Conservation (phyloP, 2,888 invertebrate species). For the Heterodera filipjevi region DNA sequence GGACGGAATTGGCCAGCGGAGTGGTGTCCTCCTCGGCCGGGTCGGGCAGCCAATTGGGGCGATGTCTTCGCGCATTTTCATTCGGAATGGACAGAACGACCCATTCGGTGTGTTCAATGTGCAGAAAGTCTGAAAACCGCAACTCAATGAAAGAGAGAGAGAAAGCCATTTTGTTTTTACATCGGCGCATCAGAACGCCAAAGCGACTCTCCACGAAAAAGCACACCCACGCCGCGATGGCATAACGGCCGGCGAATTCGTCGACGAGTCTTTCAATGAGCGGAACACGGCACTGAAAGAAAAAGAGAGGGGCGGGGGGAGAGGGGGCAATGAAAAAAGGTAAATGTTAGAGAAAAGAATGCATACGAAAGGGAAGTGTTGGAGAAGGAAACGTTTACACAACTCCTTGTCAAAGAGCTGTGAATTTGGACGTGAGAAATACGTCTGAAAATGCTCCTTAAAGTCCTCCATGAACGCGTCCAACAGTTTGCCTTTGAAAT, state of each 20-base stretch:
- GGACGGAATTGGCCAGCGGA: slow-evolving; percentile 19
- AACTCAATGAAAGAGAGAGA: neutral
- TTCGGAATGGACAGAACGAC: slow-evolving; percentile 13
- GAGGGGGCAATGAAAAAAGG: neutral
- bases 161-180: neutral
- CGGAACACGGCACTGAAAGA: slow-evolving; percentile 27
- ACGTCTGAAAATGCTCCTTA: slow-evolving; percentile 14
- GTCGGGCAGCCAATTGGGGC: slow-evolving; percentile 28
- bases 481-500: slow-evolving; percentile 25
- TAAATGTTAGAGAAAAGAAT: neutral
- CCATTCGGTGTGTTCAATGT: slow-evolving; percentile 21
- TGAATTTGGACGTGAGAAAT: slow-evolving; percentile 6
- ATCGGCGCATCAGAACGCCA: slow-evolving; percentile 20
- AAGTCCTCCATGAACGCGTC: slow-evolving; percentile 33
- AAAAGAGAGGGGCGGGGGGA: no score
- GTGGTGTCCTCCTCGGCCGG: slow-evolving; percentile 17
- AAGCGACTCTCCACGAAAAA: slow-evolving; percentile 36
- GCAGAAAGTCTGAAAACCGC: slow-evolving; percentile 28
- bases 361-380: slow-evolving; percentile 31
- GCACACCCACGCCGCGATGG: slow-evolving; percentile 32
- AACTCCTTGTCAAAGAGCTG: slow-evolving; percentile 25
- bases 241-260: slow-evolving; percentile 33
- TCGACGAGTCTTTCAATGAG: slow-evolving; percentile 34
- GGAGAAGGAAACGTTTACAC: slow-evolving; percentile 26
- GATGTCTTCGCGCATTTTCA: slow-evolving; percentile 26